Evolutionary conservation across 1,140 invertebrate genomes (phyloP).

Genomic region (Anadara kagoshimensis): DNA sequence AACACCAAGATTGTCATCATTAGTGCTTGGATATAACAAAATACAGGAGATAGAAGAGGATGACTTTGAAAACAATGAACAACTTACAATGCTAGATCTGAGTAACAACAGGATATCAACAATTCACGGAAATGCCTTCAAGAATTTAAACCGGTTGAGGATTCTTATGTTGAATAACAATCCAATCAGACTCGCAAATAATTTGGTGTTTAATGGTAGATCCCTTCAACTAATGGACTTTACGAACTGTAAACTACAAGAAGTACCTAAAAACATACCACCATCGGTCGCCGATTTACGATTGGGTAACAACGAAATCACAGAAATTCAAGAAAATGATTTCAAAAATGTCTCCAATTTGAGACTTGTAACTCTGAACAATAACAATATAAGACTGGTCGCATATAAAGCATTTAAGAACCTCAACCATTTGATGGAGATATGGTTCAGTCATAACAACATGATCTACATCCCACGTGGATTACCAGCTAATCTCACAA

Average conservation of each 20-base stretch:
- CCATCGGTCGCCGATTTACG: conserved; percentile 87
- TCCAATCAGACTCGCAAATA: conserved; percentile 81
- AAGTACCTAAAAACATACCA: conserved; percentile 88
- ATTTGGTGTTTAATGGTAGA: conserved; percentile 79
- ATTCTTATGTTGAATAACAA: conserved; percentile 89
- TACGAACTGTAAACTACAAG: conserved; percentile 84
- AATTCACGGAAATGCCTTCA: conserved; percentile 77
- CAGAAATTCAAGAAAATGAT: conserved; percentile 85
- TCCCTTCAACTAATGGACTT: conserved; percentile 82
- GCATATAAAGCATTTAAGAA: conserved; percentile 91
- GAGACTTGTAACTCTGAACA: conserved; percentile 85
- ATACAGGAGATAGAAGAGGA: conserved; percentile 82
- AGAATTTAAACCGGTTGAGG: conserved; percentile 88
- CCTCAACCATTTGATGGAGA: conserved; percentile 84
- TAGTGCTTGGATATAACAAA: conserved; percentile 84
- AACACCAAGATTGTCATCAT: conserved; percentile 78
- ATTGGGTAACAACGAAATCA: conserved; percentile 85
- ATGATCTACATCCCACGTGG: conserved; percentile 80
- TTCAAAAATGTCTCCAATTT: conserved; percentile 91
- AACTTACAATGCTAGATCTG: conserved; percentile 76
- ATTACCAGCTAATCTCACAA: conserved; percentile 74
- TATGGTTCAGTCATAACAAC: conserved; percentile 75
- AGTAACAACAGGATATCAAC: conserved; percentile 79
- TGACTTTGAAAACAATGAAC: conserved; percentile 79
- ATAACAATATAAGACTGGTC: conserved; percentile 84